A percentile compares a stretch with the other conserved stretches of the same genome.
These are phyloP conservation scores for Drosophila novamexicana DNA, from an alignment of 1,140 invertebrate genomes.

Conservation along the genomic window DNA sequence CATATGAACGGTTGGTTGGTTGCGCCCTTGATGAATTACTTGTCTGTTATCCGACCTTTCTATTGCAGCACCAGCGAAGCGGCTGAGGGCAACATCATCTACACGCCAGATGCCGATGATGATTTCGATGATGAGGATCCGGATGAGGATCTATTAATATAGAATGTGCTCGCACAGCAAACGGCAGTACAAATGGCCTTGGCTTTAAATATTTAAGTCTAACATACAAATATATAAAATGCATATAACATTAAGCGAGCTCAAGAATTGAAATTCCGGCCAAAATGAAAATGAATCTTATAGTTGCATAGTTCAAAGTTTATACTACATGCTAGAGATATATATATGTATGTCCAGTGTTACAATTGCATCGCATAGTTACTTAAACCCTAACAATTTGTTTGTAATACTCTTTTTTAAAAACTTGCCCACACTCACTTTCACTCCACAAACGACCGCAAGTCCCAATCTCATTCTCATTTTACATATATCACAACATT, in stretches of 20 bases:
- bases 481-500: conserved; percentile 48
- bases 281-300: conserved; percentile 19
- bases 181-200: conserved; percentile 79
- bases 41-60: neutral
- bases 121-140: conserved; percentile 87
- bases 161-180: conserved; percentile 41
- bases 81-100: conserved; percentile 85
- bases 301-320: conserved; percentile 48
- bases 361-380: conserved; percentile 50
- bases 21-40: neutral
- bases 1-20: conserved; percentile 75
- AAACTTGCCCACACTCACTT: conserved; percentile 8
- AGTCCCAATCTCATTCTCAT: conserved; percentile 9
- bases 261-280: conserved; percentile 31
- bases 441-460: neutral
- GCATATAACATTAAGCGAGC: conserved; percentile 33
- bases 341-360: conserved; percentile 36
- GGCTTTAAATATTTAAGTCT: conserved; percentile 72
- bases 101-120: conserved; percentile 85
- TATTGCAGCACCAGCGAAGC: conserved; percentile 59
- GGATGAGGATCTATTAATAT: conserved; percentile 83
- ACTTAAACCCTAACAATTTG: conserved; percentile 39
- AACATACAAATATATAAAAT: conserved; percentile 18
- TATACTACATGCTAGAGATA: conserved; percentile 40
- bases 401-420: conserved; percentile 44